Conservation (phyloP, 2,888 invertebrate genomes). For the Caenorhabditis japonica region DNA sequence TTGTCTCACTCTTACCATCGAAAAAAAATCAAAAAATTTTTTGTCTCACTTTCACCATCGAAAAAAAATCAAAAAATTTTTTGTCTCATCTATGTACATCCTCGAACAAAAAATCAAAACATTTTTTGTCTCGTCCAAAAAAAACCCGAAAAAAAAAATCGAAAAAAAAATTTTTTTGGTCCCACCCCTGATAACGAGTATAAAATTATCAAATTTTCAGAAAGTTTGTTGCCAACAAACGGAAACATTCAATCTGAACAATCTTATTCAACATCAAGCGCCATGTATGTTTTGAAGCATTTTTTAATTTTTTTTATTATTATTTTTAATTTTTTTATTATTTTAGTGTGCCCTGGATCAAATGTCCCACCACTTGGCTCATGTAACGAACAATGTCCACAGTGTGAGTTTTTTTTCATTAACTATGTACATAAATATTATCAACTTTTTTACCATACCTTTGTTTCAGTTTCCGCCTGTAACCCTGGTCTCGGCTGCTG, state of each 20-base stretch:
- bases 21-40: too few species aligned
- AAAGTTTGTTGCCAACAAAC: constrained; percentile 68
- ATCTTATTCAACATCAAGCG: constrained; percentile 63
- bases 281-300: constrained; percentile 40
- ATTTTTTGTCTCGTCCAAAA: too few species aligned
- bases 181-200: too few species aligned
- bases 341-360: constrained; percentile 66
- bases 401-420: constrained; percentile 42
- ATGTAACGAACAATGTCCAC: constrained; percentile 64
- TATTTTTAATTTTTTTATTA: not conserved
- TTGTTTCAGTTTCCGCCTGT: constrained; percentile 66
- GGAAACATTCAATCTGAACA: constrained; percentile 47
- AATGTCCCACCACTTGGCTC: constrained; percentile 65
- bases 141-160: too few species aligned
- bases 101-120: too few species aligned
- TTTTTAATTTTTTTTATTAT: not conserved
- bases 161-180: too few species aligned
- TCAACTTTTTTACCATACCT: not conserved
- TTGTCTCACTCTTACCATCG: too few species aligned
- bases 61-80: too few species aligned
- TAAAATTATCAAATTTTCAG: too few species aligned
- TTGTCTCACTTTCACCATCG: too few species aligned
- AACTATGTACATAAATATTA: not conserved
- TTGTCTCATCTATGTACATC: too few species aligned
- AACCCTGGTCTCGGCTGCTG: constrained; percentile 66